Evolutionary conservation across 2,888 invertebrate genomes (phyloP).

Genomic region (Blomia tropicalis): DNA sequence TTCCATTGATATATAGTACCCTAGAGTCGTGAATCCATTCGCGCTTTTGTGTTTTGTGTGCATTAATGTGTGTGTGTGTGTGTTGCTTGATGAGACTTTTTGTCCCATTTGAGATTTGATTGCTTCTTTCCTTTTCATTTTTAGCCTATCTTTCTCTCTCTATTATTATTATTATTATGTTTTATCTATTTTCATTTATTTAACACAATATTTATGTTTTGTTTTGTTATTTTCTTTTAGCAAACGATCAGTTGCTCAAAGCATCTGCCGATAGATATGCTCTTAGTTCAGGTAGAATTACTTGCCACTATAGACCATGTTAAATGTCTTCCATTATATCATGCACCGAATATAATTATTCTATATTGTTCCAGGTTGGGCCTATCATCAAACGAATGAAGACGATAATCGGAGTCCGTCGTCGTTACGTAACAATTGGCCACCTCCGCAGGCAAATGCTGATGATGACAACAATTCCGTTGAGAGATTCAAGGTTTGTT

Average conservation of each 20-base stretch:
- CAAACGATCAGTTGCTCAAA: not conserved
- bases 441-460: not conserved
- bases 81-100: not conserved
- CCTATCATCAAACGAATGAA: not conserved
- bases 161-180: not conserved
- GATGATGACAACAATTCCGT: not conserved
- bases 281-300: not conserved
- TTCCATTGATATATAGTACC: slow-evolving; percentile 2
- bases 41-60: not conserved
- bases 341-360: not conserved
- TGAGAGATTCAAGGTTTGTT: not conserved
- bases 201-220: not conserved
- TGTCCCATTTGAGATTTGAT: not conserved
- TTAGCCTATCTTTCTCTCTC: not conserved
- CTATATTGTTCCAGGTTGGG: not conserved
- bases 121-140: not conserved
- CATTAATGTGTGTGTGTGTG: not conserved
- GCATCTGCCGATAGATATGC: slow-evolving; percentile 13
- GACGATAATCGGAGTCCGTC: not conserved
- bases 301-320: not conserved
- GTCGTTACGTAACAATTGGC: slow-evolving; percentile 6
- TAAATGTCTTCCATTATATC: not conserved
- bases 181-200: not conserved
- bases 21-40: not conserved
- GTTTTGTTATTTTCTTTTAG: not conserved